Evolutionary conservation across 2,113 vertebrate species (phyloP), one percentile per base, ranked within the genome.

Genomic region (Pseudorasbora parva): DNA sequence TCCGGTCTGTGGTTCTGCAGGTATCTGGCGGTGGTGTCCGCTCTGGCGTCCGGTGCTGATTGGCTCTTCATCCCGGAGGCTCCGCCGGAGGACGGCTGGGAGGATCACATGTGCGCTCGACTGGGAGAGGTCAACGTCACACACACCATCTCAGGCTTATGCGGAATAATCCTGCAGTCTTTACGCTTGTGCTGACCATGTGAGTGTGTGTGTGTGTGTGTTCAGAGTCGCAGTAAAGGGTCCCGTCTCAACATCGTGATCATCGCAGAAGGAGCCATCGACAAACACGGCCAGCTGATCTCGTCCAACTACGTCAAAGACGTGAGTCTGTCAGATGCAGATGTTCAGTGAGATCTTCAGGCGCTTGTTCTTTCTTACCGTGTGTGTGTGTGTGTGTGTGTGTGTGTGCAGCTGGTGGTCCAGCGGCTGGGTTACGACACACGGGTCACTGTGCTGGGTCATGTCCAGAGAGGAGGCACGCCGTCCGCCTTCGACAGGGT

Each of bases 41-140:
- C 97, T 76, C 92, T 98, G 88, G 95, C 97, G 64, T 97, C 95
- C 0, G 97, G 97, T 0, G 98, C 97, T 0, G 97, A 99, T 91
- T 99, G 97, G 97, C 96, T 99, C 80, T 97, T 99, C 89, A 97
- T 99, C 90, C 98, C 97, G 0, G 98, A 99, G 86, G 95, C 96
- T 89, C 97, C 98, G 0, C 98, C 98, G 0, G 96, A 98, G 71
- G 94, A 97, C 0, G 84, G 93, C 78, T 99, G 98, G 97, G 97
- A 99, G 81, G 96, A 97, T 0, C 97, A 99, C 81, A 91, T 99
- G 84, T 98, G 96, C 93, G 95, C 96, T 76, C 93, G 97, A 85
- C 93, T 99, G 84, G 90, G 76, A 0, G 96, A 97, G 91, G 97
- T n/a, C n/a, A n/a, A n/a, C n/a, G n/a, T n/a, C n/a, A n/a, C n/a